phyloP scores from a whole-genome alignment of 2,113 vertebrate species.

The Zootoca vivipara region DNA sequence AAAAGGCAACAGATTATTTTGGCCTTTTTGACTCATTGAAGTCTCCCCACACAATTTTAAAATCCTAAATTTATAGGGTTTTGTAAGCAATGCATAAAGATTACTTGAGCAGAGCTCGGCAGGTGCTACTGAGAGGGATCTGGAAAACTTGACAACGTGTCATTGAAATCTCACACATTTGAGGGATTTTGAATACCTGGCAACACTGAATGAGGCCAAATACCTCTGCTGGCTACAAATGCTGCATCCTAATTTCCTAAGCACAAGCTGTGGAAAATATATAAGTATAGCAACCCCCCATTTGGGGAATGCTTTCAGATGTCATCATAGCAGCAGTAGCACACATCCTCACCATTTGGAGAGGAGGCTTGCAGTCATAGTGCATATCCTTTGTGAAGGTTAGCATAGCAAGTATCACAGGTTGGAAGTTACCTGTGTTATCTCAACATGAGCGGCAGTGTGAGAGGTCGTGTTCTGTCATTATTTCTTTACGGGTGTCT shows the following conservation, averaged over 20 bases:
- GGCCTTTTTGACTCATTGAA: too few relatives aligned
- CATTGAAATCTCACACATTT: neutral
- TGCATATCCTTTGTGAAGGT: slow-evolving; percentile 35
- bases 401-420: slow-evolving; percentile 47
- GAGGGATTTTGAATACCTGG: neutral
- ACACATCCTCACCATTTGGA: slow-evolving; percentile 25
- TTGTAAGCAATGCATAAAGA: too few relatives aligned
- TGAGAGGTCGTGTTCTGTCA: slow-evolving; percentile 56
- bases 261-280: slow-evolving; percentile 14
- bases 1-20: too few relatives aligned
- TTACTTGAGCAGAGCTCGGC: too few relatives aligned
- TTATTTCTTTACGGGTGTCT: slow-evolving; percentile 62
- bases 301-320: slow-evolving; percentile 34
- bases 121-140: too few relatives aligned
- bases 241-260: neutral
- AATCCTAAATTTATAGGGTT: too few relatives aligned
- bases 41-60: too few relatives aligned
- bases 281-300: slow-evolving; percentile 13
- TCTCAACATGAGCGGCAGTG: slow-evolving; percentile 58
- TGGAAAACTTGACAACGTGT: too few relatives aligned
- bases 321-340: neutral
- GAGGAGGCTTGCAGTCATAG: slow-evolving; percentile 49
- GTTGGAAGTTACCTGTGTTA: slow-evolving; percentile 58
- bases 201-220: slow-evolving; percentile 12
- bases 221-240: slow-evolving; percentile 7